phyloP scores from a whole-genome alignment of 1,140 invertebrate species.

The Calliopsis andreniformis region DNA sequence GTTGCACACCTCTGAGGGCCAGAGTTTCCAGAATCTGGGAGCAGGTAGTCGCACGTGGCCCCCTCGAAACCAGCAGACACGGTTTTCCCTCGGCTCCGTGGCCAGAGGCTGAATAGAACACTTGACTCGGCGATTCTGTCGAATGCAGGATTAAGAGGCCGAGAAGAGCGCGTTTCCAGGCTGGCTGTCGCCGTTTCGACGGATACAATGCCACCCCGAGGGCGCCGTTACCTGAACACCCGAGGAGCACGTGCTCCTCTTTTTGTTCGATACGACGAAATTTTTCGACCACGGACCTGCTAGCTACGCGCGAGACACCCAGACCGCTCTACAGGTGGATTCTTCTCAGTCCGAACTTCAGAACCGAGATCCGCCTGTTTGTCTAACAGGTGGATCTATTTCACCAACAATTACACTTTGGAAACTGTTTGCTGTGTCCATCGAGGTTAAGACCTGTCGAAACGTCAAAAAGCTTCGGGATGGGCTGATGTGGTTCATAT shows the following conservation, averaged over 20 bases:
- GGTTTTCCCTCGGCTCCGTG: slow-evolving; percentile 18
- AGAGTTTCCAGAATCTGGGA: neutral
- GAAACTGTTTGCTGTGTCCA: slow-evolving; percentile 58
- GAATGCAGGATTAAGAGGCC: slow-evolving; percentile 48
- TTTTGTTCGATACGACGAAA: slow-evolving; percentile 48
- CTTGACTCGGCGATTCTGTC: slow-evolving; percentile 51
- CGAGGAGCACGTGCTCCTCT: slow-evolving; percentile 55
- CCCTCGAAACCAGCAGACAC: slow-evolving; percentile 3
- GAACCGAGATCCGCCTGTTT: slow-evolving; percentile 53
- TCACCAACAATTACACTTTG: slow-evolving; percentile 25
- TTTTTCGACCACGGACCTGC: slow-evolving; percentile 33
- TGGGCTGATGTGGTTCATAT: too few relatives aligned
- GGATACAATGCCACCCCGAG: slow-evolving; percentile 55
- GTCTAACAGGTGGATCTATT: slow-evolving; percentile 63
- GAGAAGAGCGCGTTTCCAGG: slow-evolving; percentile 10
- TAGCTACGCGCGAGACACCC: slow-evolving; percentile 43
- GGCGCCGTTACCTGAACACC: slow-evolving; percentile 55
- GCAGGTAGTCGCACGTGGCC: slow-evolving; percentile 13
- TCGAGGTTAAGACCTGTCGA: too few relatives aligned
- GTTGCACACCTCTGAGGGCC: neutral
- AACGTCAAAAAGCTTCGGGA: too few relatives aligned
- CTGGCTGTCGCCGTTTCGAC: slow-evolving; percentile 21
- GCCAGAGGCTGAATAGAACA: slow-evolving; percentile 44
- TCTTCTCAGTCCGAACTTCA: slow-evolving; percentile 30
- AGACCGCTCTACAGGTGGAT: slow-evolving; percentile 57